Conservation (phyloP, 2,888 invertebrate genomes). For the Steinernema carpocapsae region DNA sequence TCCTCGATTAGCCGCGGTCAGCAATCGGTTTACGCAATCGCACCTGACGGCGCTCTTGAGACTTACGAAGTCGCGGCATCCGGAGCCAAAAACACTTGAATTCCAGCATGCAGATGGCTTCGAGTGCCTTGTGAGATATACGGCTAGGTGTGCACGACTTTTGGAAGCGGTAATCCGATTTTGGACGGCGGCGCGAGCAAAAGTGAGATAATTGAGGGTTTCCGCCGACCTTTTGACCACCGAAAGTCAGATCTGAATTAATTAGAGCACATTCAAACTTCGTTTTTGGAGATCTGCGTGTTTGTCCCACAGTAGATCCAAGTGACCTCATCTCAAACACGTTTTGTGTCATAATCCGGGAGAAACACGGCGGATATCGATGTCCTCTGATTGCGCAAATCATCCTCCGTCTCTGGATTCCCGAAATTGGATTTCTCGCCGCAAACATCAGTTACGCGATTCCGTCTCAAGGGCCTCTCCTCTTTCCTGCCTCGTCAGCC, state of each 20-base stretch:
- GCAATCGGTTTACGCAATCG: slow-evolving; percentile 15
- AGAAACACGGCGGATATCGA: background rate
- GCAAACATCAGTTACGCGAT: background rate
- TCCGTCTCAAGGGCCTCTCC: slow-evolving; percentile 17
- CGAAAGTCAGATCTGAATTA: slow-evolving; percentile 2
- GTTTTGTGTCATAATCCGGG: slow-evolving; percentile 18
- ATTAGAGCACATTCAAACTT: background rate
- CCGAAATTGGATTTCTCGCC: slow-evolving; percentile 30
- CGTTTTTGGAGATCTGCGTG: background rate
- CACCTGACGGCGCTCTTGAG: slow-evolving; percentile 23
- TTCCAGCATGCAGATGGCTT: slow-evolving; percentile 20
- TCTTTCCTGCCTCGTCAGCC: background rate
- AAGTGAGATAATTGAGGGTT: background rate
- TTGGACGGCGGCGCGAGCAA: background rate
- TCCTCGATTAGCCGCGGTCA: background rate
- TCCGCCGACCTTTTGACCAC: slow-evolving; percentile 24
- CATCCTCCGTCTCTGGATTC: background rate
- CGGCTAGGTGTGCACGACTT: background rate
- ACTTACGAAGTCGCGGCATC: background rate
- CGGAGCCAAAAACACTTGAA: slow-evolving; percentile 11
- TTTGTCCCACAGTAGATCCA: background rate
- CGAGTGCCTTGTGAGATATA: background rate
- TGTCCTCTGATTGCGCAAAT: slow-evolving; percentile 3
- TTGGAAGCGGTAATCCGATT: background rate
- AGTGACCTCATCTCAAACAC: slow-evolving; percentile 4